Conservation (phyloP, 1,140 invertebrate genomes). For the Lepidurus arcticus region DNA sequence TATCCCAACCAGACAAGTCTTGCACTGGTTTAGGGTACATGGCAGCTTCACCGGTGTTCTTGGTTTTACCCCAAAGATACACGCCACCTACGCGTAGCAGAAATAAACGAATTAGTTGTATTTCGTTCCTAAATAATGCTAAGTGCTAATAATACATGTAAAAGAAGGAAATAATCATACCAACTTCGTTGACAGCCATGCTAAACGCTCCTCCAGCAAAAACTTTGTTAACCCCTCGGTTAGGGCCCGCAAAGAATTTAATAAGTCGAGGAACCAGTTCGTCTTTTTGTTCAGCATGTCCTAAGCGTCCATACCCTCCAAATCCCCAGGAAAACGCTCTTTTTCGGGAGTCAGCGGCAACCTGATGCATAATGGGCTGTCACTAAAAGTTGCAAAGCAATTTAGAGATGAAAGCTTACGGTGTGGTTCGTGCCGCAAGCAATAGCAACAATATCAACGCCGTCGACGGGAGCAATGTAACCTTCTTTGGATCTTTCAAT, state of each 20-base stretch:
- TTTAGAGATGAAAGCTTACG: conserved; percentile 48
- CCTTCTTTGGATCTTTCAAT: conserved; percentile 84
- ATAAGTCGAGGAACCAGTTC: conserved; percentile 83
- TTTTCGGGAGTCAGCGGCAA: conserved; percentile 79
- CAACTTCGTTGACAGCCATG: conserved; percentile 72
- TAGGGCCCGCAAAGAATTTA: conserved; percentile 79
- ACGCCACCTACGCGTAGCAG: conserved; percentile 50
- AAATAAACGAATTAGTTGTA: conserved; percentile 31
- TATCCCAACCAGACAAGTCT: conserved; percentile 84
- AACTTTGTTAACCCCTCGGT: conserved; percentile 69
- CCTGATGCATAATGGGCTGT: conserved; percentile 46
- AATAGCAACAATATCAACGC: conserved; percentile 81
- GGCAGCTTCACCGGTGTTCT: conserved; percentile 84
- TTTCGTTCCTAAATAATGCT: not conserved
- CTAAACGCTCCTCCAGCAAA: conserved; percentile 81
- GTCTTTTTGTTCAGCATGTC: conserved; percentile 85
- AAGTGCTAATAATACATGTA: conserved; percentile 21
- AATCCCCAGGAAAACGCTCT: conserved; percentile 90
- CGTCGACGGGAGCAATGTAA: conserved; percentile 71
- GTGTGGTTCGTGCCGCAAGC: conserved; percentile 86
- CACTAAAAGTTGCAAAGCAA: not conserved
- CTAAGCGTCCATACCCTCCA: conserved; percentile 84
- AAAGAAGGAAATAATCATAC: conserved; percentile 44
- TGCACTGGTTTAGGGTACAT: conserved; percentile 95
- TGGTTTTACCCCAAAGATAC: conserved; percentile 84